Base-by-base conservation (phyloP, 2,888 invertebrate genomes). In the Alentia gelatinosa region DNA sequence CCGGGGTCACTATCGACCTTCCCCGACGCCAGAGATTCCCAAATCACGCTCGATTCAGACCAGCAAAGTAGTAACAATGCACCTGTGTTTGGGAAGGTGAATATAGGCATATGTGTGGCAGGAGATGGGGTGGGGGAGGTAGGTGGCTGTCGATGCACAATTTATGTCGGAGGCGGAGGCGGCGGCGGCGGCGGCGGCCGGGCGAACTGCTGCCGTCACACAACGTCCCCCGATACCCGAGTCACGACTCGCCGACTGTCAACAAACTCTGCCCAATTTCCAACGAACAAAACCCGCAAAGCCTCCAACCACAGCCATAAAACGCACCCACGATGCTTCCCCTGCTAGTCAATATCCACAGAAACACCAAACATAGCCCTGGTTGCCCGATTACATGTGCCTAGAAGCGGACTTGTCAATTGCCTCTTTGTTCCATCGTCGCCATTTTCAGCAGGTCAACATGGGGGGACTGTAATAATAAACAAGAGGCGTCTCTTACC, bases 401-500 rank as follows among this genome's bases (percentile, higher is more conserved):
- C 56, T 56, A 56, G 56, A 56, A 56, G 19, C 5, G 23, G 39
- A 12, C 79, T 35, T 79, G 37, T 79, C 35, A 37, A 37, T 9
- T 26, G 63, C 12, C 35, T 63, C 89, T 89, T 89, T 89, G 89
- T 89, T 89, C 89, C n/a, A 7, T 33, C 37, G 74, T 89, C 89
- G 89, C 89, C 89, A 89, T 89, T 74, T 89, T 74, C 75, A 50
- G 19, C 89, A 79, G 39, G 74, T 56, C 56, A 56, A 56, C 56
- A 56, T 56, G n/a, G n/a, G 35, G 37, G 79, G 79, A 68, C 74
- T 26, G 79, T 5, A 0, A 7, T 35, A 35, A 79, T 39, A 79
- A 79, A 79, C 35, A 35, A 26, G 79, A 5, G 30, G 12, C n/a
- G 4, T 1, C 7, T 7, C 90, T 83, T 92, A 96, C 96, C 95